A percentile compares a stretch with the other conserved stretches of the same genome.
phyloP scores from a whole-genome alignment of 2,888 invertebrate genomes.

The Drosophila conformis region DNA sequence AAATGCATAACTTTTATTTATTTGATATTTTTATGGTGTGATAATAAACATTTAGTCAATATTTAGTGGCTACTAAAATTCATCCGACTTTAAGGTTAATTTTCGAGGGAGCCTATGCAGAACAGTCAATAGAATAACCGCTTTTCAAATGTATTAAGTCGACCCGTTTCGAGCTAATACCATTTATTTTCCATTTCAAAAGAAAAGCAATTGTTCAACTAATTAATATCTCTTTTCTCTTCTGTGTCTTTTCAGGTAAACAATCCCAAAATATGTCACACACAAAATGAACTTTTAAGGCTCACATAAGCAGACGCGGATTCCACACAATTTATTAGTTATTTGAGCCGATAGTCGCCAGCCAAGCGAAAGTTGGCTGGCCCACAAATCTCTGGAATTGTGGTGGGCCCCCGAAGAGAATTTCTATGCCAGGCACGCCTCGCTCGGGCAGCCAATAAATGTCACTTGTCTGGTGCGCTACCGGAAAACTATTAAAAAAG shows the following conservation, averaged over 20 bases:
- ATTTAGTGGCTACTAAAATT: not conserved
- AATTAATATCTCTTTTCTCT: slow-evolving; percentile 13
- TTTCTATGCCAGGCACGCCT: slow-evolving; percentile 64
- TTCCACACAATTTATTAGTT: slow-evolving; percentile 35
- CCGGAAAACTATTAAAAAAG: slow-evolving; percentile 81
- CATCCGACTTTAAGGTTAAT: too few relatives aligned
- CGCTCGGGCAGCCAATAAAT: slow-evolving; percentile 63
- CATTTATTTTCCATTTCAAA: not conserved
- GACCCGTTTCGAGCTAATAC: not conserved
- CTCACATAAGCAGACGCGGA: slow-evolving; percentile 23
- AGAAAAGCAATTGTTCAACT: slow-evolving; percentile 13
- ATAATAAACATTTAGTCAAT: not conserved
- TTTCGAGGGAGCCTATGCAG: not conserved
- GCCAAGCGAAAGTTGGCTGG: slow-evolving; percentile 58
- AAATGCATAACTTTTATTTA: not conserved
- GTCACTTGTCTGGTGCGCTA: slow-evolving; percentile 76
- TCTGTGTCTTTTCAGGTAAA: slow-evolving; percentile 49
- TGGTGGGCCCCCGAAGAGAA: slow-evolving; percentile 17
- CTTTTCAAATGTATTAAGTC: not conserved
- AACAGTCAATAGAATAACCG: not conserved
- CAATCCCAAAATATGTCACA: slow-evolving; percentile 23
- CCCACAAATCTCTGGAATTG: slow-evolving; percentile 43
- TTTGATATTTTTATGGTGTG: not conserved
- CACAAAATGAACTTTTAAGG: slow-evolving; percentile 29
- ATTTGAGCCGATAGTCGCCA: slow-evolving; percentile 29